Evolutionary conservation across 2,797 vertebrate species (phyloP).

Genomic region (Pipistrellus kuhlii): DNA sequence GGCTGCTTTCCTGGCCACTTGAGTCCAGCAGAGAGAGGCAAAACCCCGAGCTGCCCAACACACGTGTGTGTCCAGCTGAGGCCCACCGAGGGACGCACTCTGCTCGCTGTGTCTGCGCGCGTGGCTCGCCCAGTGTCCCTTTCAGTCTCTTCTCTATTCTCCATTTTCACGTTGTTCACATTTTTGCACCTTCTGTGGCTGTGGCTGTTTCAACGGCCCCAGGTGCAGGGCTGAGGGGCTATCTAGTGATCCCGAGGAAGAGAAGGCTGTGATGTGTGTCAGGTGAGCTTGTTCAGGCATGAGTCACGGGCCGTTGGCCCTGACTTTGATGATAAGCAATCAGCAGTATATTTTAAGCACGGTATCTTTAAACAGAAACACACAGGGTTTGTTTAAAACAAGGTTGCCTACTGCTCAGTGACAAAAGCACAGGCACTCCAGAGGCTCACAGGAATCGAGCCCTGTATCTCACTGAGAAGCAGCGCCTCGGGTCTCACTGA

Average conservation of each 20-base stretch:
- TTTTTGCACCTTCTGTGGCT: neutral
- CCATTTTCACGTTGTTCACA: neutral
- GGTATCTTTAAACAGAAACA: neutral
- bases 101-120: neutral
- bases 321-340: neutral
- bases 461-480: neutral
- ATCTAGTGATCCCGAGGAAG: neutral
- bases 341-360: neutral
- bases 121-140: neutral
- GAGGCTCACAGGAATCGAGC: neutral
- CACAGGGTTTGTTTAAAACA: neutral
- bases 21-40: neutral
- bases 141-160: neutral
- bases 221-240: neutral
- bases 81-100: neutral
- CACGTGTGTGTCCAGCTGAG: neutral
- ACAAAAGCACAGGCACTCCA: neutral
- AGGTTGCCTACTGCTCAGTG: neutral
- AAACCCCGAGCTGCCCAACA: neutral
- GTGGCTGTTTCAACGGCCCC: neutral
- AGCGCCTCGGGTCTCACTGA: neutral
- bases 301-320: neutral
- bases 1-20: neutral
- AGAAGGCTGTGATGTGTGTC: neutral
- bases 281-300: neutral